Evolutionary conservation across 2,888 invertebrate genomes (phyloP).

Genomic region (Cephonodes hylas): DNA sequence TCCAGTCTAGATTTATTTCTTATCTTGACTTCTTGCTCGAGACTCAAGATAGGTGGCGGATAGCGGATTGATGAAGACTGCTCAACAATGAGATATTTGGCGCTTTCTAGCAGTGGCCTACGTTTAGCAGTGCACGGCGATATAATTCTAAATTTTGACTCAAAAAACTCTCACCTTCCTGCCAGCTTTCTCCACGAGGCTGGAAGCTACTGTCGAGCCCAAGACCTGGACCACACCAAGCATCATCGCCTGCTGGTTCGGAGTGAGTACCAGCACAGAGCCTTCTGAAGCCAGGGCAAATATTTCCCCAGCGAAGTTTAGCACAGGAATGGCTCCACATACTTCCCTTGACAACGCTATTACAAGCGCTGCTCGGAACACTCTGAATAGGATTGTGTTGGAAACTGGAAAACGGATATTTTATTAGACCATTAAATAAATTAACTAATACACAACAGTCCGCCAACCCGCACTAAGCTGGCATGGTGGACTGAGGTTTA

Average conservation of each 20-base stretch:
- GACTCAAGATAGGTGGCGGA: too few relatives aligned
- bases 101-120: too few relatives aligned
- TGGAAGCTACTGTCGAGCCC: conserved; percentile 58
- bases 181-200: conserved; percentile 61
- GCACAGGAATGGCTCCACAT: conserved; percentile 64
- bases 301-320: conserved; percentile 71
- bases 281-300: conserved; percentile 55
- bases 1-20: too few relatives aligned
- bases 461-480: too few relatives aligned
- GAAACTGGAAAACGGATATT: conserved; percentile 45
- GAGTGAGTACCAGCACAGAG: conserved; percentile 44
- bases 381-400: conserved; percentile 58
- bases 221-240: conserved; percentile 64
- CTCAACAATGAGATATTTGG: too few relatives aligned
- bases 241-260: conserved; percentile 72
- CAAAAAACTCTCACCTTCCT: conserved; percentile 67
- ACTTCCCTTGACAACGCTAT: conserved; percentile 57
- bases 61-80: too few relatives aligned
- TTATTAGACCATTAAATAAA: background rate
- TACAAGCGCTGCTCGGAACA: conserved; percentile 58
- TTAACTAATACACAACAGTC: too few relatives aligned
- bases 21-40: too few relatives aligned
- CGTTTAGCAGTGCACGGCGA: too few relatives aligned
- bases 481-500: too few relatives aligned
- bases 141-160: too few relatives aligned